A percentile compares a stretch with the other conserved stretches of the same genome.
These are phyloP conservation scores for Neuroscelio doddi DNA, from an alignment of 2,888 invertebrate species.

Conservation along the genomic window DNA sequence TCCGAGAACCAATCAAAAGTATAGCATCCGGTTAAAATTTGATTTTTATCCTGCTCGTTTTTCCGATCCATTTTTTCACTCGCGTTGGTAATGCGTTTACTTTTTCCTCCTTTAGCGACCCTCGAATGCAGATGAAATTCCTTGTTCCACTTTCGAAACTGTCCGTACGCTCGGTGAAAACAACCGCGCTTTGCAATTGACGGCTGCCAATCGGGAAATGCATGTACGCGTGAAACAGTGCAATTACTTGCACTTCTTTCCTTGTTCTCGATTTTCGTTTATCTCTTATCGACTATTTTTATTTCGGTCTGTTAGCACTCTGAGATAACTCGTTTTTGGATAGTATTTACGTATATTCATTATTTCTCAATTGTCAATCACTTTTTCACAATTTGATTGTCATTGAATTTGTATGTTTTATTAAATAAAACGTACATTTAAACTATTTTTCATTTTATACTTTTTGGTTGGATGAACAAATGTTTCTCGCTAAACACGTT, in stretches of 20 bases:
- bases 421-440: too few relatives aligned
- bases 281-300: slow-evolving; percentile 23
- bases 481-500: too few relatives aligned
- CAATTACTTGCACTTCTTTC: slow-evolving; percentile 27
- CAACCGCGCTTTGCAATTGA: slow-evolving; percentile 25
- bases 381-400: too few relatives aligned
- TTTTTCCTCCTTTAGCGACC: not conserved
- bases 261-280: slow-evolving; percentile 34
- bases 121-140: slow-evolving; percentile 10
- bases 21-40: too few relatives aligned
- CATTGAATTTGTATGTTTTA: too few relatives aligned
- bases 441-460: too few relatives aligned
- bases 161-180: slow-evolving; percentile 10
- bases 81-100: not conserved
- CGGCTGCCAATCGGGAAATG: slow-evolving; percentile 37
- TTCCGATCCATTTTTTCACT: not conserved
- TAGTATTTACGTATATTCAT: too few relatives aligned
- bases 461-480: too few relatives aligned
- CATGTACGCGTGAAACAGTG: slow-evolving; percentile 34
- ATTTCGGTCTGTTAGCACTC: not conserved
- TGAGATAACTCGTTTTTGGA: too few relatives aligned
- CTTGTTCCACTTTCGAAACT: slow-evolving; percentile 3
- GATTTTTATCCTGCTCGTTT: too few relatives aligned
- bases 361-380: too few relatives aligned
- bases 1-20: too few relatives aligned